phyloP scores from a whole-genome alignment of 2,888 invertebrate genomes.

The Ophioninae sp. region DNA sequence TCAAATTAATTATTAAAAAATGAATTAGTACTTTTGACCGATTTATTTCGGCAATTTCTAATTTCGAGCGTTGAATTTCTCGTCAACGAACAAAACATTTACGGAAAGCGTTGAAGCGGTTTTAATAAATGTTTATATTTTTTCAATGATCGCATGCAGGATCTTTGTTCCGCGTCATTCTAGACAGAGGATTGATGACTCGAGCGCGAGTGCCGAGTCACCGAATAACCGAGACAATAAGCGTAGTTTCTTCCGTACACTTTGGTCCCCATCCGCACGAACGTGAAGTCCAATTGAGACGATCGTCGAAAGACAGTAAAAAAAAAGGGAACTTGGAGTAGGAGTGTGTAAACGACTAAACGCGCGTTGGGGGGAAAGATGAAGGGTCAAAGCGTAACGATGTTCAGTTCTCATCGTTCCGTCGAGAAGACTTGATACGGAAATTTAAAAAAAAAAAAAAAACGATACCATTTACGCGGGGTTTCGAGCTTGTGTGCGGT shows the following conservation, averaged over 20 bases:
- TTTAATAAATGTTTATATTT: not conserved
- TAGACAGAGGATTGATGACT: not conserved
- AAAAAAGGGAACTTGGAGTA: conserved; percentile 60
- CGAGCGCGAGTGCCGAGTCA: not conserved
- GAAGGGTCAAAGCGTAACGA: conserved; percentile 74
- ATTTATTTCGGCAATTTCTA: not conserved
- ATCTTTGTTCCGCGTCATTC: not conserved
- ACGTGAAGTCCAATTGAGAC: conserved; percentile 38
- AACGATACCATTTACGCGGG: not conserved
- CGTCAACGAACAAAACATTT: not conserved
- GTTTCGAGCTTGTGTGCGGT: conserved; percentile 22
- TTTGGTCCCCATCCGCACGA: not conserved
- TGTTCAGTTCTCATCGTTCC: conserved; percentile 68
- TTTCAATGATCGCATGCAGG: not conserved
- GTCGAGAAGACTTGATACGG: conserved; percentile 63
- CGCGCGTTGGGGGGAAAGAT: conserved; percentile 70
- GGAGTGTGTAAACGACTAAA: conserved; percentile 63
- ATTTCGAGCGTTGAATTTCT: not conserved
- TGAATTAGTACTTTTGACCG: not conserved
- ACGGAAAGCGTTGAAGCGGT: not conserved
- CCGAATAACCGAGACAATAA: not conserved
- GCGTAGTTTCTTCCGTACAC: not conserved
- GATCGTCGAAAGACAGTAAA: conserved; percentile 26
- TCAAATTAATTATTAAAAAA: too few species aligned
- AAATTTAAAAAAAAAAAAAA: conserved; percentile 26